A percentile compares a stretch with the other conserved stretches of the same genome.
These are phyloP conservation scores for Allolobophora icterica DNA, from an alignment of 2,888 invertebrate genomes.

Conservation along the genomic window DNA sequence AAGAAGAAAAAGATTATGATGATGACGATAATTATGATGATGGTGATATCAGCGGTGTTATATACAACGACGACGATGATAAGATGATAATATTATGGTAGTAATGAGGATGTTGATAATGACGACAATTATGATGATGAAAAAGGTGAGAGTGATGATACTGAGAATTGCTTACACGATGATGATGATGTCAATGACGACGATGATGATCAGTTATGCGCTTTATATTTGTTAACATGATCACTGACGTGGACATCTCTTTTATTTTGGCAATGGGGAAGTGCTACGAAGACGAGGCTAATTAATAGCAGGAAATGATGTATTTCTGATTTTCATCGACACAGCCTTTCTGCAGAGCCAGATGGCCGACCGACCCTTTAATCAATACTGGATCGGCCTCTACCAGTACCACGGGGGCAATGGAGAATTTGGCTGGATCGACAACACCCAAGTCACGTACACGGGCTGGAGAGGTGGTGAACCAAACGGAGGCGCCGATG, in stretches of 20 bases:
- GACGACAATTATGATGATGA: not conserved
- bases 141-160: not conserved
- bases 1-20: not conserved
- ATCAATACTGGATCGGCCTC: slow-evolving; percentile 55
- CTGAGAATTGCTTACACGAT: not conserved
- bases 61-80: no score
- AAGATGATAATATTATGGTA: no score
- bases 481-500: slow-evolving; percentile 49
- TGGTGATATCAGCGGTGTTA: not conserved
- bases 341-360: slow-evolving; percentile 50
- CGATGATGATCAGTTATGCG: no score
- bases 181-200: no score
- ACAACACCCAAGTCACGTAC: slow-evolving; percentile 53
- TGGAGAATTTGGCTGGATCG: slow-evolving; percentile 48
- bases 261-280: no score
- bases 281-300: no score
- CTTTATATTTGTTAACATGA: no score
- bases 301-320: not conserved
- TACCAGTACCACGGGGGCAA: slow-evolving; percentile 35
- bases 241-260: no score
- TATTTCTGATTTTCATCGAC: slow-evolving; percentile 19
- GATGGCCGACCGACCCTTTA: slow-evolving; percentile 46
- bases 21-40: not conserved
- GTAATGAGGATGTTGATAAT: not conserved
- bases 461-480: slow-evolving; percentile 55